Evolutionary conservation across 2,888 invertebrate species (phyloP).

Genomic region (Ligdia adustata): DNA sequence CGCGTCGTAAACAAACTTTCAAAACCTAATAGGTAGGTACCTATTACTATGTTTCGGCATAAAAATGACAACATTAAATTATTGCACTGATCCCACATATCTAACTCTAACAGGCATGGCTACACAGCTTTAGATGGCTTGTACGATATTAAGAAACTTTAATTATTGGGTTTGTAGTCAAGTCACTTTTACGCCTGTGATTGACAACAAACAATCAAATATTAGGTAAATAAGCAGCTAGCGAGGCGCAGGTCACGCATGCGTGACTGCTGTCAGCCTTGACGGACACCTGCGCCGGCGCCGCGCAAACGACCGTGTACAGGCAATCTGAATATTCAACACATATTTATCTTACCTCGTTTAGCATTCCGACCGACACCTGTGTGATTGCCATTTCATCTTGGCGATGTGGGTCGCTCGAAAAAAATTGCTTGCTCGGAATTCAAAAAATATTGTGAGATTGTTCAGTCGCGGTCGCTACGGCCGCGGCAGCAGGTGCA

Average conservation of each 20-base stretch:
- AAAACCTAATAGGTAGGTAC: neutral
- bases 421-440: constrained; percentile 21
- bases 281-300: constrained; percentile 86
- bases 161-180: constrained; percentile 9
- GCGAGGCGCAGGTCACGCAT: constrained; percentile 74
- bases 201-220: constrained; percentile 15
- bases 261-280: constrained; percentile 84
- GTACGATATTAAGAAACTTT: too few relatives aligned
- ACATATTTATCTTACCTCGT: constrained; percentile 74
- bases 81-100: too few relatives aligned
- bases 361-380: constrained; percentile 77
- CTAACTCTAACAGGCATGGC: too few relatives aligned
- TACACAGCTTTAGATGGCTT: too few relatives aligned
- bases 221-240: constrained; percentile 45
- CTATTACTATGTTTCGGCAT: too few relatives aligned
- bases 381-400: constrained; percentile 69
- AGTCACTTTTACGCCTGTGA: constrained; percentile 15
- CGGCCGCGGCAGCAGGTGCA: constrained; percentile 70
- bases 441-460: constrained; percentile 29
- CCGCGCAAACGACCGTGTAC: constrained; percentile 84
- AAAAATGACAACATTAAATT: too few relatives aligned
- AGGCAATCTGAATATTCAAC: constrained; percentile 83
- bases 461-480: constrained; percentile 37
- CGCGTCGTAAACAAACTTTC: constrained; percentile 36
- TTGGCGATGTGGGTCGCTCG: constrained; percentile 29